phyloP scores from a whole-genome alignment of 2,888 invertebrate genomes.

The Erpobdella octoculata region DNA sequence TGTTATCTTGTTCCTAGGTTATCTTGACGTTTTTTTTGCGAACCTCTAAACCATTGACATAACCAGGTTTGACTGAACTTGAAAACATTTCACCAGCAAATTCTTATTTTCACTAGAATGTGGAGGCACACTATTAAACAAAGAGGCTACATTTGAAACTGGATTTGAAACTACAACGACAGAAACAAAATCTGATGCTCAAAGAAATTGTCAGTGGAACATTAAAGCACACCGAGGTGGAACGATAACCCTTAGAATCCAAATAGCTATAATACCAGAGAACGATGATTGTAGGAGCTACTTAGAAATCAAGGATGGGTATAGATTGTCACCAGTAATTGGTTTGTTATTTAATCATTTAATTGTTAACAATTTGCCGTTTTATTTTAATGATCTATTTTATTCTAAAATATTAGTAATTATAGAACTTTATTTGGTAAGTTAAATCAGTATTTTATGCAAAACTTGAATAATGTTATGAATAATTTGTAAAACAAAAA shows the following conservation, averaged over 20 bases:
- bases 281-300: slow-evolving; percentile 74
- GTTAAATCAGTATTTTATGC: too few species aligned
- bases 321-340: slow-evolving; percentile 79
- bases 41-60: too few species aligned
- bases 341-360: slow-evolving; percentile 60
- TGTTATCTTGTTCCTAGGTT: not conserved
- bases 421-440: too few species aligned
- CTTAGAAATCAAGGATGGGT: slow-evolving; percentile 87
- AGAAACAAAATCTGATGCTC: slow-evolving; percentile 29
- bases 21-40: not conserved
- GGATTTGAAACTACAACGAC: not conserved
- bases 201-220: slow-evolving; percentile 82
- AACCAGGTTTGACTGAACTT: too few species aligned
- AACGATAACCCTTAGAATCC: slow-evolving; percentile 82
- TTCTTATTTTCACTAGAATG: slow-evolving; percentile 62
- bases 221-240: slow-evolving; percentile 96
- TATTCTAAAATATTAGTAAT: too few species aligned
- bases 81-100: too few species aligned
- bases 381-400: too few species aligned
- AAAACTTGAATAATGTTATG: too few species aligned
- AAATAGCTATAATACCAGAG: slow-evolving; percentile 77
- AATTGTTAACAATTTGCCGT: too few species aligned
- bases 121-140: slow-evolving; percentile 60
- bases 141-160: slow-evolving; percentile 43
- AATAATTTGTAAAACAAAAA: too few species aligned